These are phyloP conservation scores for Xyrichtys novacula DNA, from an alignment of 2,797 vertebrate species.

Conservation along the genomic window DNA sequence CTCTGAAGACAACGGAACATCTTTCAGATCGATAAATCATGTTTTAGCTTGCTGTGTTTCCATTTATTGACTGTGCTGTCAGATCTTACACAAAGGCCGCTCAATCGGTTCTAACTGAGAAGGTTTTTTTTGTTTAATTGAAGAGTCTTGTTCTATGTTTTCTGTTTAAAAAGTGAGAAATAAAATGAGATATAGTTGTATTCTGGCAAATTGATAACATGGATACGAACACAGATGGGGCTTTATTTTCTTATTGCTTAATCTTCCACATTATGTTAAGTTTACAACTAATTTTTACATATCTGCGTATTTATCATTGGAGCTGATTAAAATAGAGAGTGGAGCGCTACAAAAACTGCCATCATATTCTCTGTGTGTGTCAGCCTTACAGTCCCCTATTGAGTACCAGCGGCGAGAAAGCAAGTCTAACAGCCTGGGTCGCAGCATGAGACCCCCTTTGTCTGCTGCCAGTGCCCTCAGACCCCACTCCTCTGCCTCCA, in stretches of 20 bases:
- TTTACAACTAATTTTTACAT: no score
- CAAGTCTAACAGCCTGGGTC: conserved; percentile 94
- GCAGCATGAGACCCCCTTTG: conserved; percentile 85
- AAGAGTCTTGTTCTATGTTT: not conserved
- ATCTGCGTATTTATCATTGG: no score
- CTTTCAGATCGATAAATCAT: conserved; percentile 1
- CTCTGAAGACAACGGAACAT: not conserved
- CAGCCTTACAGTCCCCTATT: conserved; percentile 95
- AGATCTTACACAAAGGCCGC: not conserved
- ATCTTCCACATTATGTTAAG: no score
- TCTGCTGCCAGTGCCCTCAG: conserved; percentile 79
- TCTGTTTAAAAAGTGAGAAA: not conserved
- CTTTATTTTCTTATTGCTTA: no score
- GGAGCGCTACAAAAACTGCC: not conserved
- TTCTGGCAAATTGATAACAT: no score
- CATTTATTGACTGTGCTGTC: conserved; percentile 7
- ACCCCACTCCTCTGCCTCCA: conserved; percentile 90
- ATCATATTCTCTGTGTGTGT: conserved; percentile 38
- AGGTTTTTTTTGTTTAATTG: not conserved
- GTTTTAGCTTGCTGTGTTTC: conserved; percentile 9
- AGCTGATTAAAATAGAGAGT: no score
- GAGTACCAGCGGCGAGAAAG: conserved; percentile 94
- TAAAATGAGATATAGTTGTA: no score
- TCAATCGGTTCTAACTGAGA: not conserved
- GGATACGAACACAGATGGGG: no score